These are phyloP conservation scores for Anguilla japonica DNA, from an alignment of 2,113 vertebrate genomes.

Conservation along the genomic window DNA sequence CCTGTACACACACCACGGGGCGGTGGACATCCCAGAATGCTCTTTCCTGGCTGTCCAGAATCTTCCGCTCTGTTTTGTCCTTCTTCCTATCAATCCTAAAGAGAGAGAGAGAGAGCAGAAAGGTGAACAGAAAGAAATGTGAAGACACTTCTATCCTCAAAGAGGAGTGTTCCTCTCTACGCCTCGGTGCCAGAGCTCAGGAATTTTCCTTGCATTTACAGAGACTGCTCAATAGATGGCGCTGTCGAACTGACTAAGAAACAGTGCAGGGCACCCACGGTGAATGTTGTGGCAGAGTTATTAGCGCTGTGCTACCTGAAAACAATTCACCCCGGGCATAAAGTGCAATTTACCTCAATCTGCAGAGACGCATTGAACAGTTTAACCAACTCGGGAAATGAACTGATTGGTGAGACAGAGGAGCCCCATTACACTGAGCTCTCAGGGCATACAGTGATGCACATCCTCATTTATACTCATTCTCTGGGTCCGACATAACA, in stretches of 20 bases:
- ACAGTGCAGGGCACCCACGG: neutral
- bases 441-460: neutral
- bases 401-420: neutral
- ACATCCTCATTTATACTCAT: neutral
- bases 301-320: neutral
- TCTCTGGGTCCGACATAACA: neutral
- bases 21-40: slow-evolving; percentile 97
- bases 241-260: slow-evolving; percentile 18
- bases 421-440: neutral
- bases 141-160: neutral
- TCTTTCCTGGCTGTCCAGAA: slow-evolving; percentile 94
- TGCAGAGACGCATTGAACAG: neutral
- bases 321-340: neutral
- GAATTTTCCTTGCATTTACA: slow-evolving; percentile 37
- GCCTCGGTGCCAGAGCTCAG: neutral
- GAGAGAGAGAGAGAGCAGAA: slow-evolving; percentile 44
- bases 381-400: neutral
- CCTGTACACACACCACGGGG: slow-evolving; percentile 81
- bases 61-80: slow-evolving; percentile 95
- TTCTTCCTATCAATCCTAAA: slow-evolving; percentile 92
- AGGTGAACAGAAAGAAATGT: neutral
- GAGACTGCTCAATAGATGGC: slow-evolving; percentile 53
- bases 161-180: too few species aligned
- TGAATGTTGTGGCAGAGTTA: neutral
- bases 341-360: neutral